A percentile compares a stretch with the other conserved stretches of the same genome.
Conservation (phyloP, 2,113 vertebrate genomes). For the Mesitornis unicolor region DNA sequence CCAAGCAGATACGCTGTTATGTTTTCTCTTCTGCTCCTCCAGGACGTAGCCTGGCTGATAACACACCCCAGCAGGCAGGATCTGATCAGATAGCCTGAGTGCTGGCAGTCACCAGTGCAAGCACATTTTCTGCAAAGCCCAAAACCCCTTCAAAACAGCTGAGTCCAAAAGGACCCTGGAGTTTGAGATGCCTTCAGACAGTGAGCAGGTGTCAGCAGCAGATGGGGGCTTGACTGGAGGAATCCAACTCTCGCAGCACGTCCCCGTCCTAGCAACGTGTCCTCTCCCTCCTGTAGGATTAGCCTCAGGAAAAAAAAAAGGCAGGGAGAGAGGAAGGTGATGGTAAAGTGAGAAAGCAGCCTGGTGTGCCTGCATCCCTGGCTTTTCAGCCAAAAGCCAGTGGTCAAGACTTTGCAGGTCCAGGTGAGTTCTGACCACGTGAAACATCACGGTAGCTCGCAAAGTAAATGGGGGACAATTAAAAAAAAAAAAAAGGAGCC, state of each 20-base stretch:
- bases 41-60: fast-evolving
- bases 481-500: background rate
- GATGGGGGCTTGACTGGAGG: background rate
- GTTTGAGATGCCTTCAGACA: background rate
- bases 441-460: background rate
- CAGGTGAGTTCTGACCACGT: background rate
- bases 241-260: background rate
- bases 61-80: background rate
- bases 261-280: background rate
- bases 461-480: background rate
- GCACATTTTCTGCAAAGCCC: background rate
- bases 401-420: background rate
- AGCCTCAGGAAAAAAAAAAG: background rate
- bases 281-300: background rate
- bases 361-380: background rate
- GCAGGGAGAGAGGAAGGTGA: background rate
- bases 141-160: background rate
- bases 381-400: background rate
- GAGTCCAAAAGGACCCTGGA: background rate
- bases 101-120: background rate
- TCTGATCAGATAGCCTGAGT: background rate
- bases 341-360: background rate
- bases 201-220: background rate
- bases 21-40: background rate
- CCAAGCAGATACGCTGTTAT: background rate